A percentile compares a stretch with the other conserved stretches of the same genome.
phyloP scores from a whole-genome alignment of 2,113 vertebrate genomes.

The Xiphias gladius region DNA sequence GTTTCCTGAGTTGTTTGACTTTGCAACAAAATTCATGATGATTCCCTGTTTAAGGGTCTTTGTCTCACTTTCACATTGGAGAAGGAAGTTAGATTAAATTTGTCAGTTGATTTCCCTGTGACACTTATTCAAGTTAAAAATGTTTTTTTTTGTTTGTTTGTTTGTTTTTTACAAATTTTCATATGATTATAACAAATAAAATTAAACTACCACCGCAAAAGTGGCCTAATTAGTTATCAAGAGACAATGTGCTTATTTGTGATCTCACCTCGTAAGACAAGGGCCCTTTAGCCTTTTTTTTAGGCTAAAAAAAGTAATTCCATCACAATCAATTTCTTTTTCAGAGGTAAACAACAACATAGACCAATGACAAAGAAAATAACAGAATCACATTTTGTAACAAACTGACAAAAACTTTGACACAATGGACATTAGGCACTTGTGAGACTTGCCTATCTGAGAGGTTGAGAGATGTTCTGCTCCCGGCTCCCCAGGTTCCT shows the following conservation, averaged over 20 bases:
- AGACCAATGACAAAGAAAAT: neutral
- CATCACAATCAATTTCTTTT: neutral
- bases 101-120: neutral
- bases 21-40: neutral
- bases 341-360: neutral
- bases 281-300: too few species aligned
- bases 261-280: neutral
- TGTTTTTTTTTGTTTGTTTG: too few species aligned
- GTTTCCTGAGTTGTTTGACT: neutral
- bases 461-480: slow-evolving; percentile 79
- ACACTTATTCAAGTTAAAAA: too few species aligned
- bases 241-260: neutral
- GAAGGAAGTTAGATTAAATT: neutral
- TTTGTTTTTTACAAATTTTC: too few species aligned
- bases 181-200: too few species aligned
- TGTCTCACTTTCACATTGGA: neutral
- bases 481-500: slow-evolving; percentile 83
- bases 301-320: too few species aligned
- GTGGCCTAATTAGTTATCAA: neutral
- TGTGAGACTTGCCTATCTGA: slow-evolving; percentile 73
- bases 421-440: neutral
- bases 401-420: neutral
- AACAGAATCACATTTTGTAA: neutral
- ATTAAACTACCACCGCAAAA: neutral
- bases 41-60: neutral